Evolutionary conservation across 2,797 vertebrate species (phyloP), one percentile per base, ranked within the genome.

Genomic region (Microchirus variegatus): DNA sequence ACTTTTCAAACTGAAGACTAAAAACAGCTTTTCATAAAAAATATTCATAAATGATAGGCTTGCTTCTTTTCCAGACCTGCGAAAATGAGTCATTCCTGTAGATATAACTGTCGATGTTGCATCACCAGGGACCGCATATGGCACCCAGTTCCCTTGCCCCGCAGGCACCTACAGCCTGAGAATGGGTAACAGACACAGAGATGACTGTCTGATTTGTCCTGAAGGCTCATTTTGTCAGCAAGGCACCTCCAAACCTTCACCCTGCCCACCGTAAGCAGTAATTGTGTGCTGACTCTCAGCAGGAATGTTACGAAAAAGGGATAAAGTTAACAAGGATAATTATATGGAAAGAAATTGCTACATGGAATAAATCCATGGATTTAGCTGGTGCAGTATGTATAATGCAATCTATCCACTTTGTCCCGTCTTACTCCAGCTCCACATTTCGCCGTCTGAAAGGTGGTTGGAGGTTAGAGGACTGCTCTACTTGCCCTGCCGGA

Each of bases 131-230:
- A 93, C 93, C 0, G 80, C 91, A 84, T 93, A 93, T 59, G 89
- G 91, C 65, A 90, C 90, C 0, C 95, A 97, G 88, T 93, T 94
- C 77, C 94, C 95, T 15, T 97, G 96, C 76, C 95, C 93, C 31
- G 81, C 75, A 0, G 95, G 96, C 18, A 94, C 93, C 1, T 94
- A 92, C 85, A 95, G 94, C 83, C 89, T 89, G 70, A 88, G 87
- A 55, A 90, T 94, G 88, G 94, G 94, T 41, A 96, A 92, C 38
- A 81, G 71, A 51, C 70, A 80, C 13, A 77, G 70, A 61, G 89
- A 94, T 15, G 93, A 97, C 41, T 97, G 95, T 41, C 61, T 85
- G 17, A 69, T 84, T 43, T 98, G 96, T 79, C 94, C 94, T 1
- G 77, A 90, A 5, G 96, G 95, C 49, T 90, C 92, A 7, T 96